Evolutionary conservation across 2,888 invertebrate species (phyloP).

Genomic region (Lissocephala sabroskyi): DNA sequence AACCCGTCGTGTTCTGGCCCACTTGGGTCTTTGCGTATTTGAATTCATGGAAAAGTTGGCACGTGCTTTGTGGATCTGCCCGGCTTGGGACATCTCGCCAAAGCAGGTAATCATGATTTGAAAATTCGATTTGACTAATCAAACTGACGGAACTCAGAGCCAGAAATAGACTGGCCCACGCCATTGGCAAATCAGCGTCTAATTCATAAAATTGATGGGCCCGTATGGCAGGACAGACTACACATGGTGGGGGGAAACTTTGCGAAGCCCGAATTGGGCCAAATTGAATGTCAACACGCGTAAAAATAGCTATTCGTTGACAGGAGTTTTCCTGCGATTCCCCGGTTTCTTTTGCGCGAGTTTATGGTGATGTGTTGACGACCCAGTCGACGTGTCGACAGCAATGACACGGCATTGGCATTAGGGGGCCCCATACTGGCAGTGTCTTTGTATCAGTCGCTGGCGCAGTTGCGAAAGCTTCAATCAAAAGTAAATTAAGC

Average conservation of each 20-base stretch:
- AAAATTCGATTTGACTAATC: constrained; percentile 60
- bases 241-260: constrained; percentile 41
- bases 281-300: constrained; percentile 66
- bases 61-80: constrained; percentile 19
- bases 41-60: constrained; percentile 55
- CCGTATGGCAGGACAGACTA: constrained; percentile 16
- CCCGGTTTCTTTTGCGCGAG: constrained; percentile 41
- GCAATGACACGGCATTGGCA: neutral
- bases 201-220: constrained; percentile 42
- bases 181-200: constrained; percentile 51
- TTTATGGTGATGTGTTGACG: constrained; percentile 57
- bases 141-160: constrained; percentile 18
- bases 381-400: constrained; percentile 9
- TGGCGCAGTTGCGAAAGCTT: neutral
- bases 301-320: constrained; percentile 37
- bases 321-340: neutral
- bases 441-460: too few relatives aligned
- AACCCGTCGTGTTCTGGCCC: neutral
- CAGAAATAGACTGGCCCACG: constrained; percentile 49
- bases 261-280: constrained; percentile 51
- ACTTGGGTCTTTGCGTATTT: constrained; percentile 21
- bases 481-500: constrained; percentile 56
- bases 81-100: constrained; percentile 19
- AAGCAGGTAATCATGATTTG: constrained; percentile 39
- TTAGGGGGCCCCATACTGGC: too few relatives aligned